Evolutionary conservation across 2,888 invertebrate genomes (phyloP).

Genomic region (Acrobasis consociella): DNA sequence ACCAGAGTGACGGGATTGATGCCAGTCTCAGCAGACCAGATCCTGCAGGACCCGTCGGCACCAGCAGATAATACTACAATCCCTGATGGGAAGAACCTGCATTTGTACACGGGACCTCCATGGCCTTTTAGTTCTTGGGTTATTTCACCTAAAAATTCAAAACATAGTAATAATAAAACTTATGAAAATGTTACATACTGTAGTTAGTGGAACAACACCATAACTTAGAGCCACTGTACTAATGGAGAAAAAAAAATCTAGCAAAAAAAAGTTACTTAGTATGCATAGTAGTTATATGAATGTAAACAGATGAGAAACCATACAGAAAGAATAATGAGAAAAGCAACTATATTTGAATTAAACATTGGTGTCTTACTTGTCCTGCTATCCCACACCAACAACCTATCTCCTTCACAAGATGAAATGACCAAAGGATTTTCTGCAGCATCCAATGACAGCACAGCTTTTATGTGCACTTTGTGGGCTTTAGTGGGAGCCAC

Average conservation of each 20-base stretch:
- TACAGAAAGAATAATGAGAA: background rate
- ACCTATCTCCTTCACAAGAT: constrained; percentile 81
- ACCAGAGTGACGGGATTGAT: constrained; percentile 85
- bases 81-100: constrained; percentile 88
- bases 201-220: no score
- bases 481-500: constrained; percentile 76
- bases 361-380: constrained; percentile 68
- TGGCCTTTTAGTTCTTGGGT: constrained; percentile 84
- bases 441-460: constrained; percentile 83
- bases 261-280: no score
- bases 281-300: no score
- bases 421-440: constrained; percentile 85
- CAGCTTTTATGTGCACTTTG: constrained; percentile 71
- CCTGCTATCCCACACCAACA: constrained; percentile 85
- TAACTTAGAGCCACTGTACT: no score
- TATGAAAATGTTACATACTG: no score
- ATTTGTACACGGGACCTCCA: constrained; percentile 85
- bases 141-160: constrained; percentile 59
- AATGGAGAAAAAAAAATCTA: no score
- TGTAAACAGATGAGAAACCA: background rate
- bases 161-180: no score
- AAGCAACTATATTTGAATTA: background rate
- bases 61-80: constrained; percentile 86
- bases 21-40: constrained; percentile 88
- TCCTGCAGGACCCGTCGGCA: constrained; percentile 85